Evolutionary conservation across 1,140 invertebrate species (phyloP), one percentile per base, ranked within the genome.

Genomic region (Tachypleus tridentatus): DNA sequence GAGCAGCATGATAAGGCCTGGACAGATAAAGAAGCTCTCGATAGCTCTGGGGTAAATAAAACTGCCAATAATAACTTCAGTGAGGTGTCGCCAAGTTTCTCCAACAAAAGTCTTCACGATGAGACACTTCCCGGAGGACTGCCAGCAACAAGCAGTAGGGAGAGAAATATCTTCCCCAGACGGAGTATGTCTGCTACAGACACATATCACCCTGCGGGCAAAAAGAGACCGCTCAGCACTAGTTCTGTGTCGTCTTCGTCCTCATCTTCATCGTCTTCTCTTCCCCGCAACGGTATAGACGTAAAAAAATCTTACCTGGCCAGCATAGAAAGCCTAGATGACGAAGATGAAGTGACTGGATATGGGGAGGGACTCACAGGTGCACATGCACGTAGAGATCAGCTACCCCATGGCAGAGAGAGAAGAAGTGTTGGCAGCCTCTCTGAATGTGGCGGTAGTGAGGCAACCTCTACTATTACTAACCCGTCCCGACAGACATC

Each of bases 231-330:
- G n/a, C 74, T 88, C 29, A 91, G 88, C 54, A 86, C 88, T 71
- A 89, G 87, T 76, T 90, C 87, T 57, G 88, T 87, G 62, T 84
- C 86, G 3, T 90, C 88, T 3, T 88, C 87, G 3, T 89, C 87
- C 1, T 77, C 74, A 6, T 78, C 76, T 1, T 79, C 80, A 48
- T 78, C 77, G 5, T 74, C 72, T 10, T 73, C 72, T 5, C 58
- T 66, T 9, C 72, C 72, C 6, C 60, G 68, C 8, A 61, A 66
- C 3, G 53, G 53, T 54, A 54, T 54, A n/a, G 62, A 67, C 51
- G 67, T 66, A 6, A 11, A 66, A 75, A 78, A 79, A 71, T 83
- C 86, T n/a, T 89, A 88, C 77, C 76, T 89, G 74, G 86, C 87
- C 56, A 88, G 87, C 11, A 86, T 88, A 64, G 87, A 90, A 74